A percentile compares a stretch with the other conserved stretches of the same genome.
These are phyloP conservation scores for Piprites chloris DNA, from an alignment of 2,113 vertebrate genomes.

Conservation along the genomic window DNA sequence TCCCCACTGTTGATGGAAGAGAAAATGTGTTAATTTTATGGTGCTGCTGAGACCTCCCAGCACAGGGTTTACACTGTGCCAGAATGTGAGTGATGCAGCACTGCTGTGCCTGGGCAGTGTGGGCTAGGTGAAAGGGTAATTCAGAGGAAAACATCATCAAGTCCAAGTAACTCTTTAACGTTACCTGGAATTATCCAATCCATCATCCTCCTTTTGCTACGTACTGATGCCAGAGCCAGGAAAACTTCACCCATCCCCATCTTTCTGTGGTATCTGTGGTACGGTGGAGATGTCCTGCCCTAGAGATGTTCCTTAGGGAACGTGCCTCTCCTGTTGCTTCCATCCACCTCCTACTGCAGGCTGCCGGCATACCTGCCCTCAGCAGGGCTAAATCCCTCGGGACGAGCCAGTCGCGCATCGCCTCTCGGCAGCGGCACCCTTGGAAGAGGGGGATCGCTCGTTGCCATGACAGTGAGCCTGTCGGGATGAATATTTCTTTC, in stretches of 20 bases:
- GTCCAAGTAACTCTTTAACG: neutral
- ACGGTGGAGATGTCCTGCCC: rapidly evolving
- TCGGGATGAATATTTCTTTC: conserved; percentile 5
- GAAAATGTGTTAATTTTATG: neutral
- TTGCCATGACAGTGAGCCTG: conserved; percentile 52
- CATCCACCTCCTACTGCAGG: rapidly evolving
- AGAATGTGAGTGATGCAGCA: neutral
- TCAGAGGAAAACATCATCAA: neutral
- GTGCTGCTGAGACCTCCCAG: neutral
- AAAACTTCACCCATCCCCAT: neutral
- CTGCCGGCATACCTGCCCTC: neutral
- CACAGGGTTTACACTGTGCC: neutral
- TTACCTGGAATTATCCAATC: neutral
- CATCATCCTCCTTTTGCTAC: neutral
- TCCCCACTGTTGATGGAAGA: neutral
- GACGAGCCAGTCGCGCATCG: rapidly evolving
- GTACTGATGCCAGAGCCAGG: neutral
- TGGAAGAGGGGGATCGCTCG: neutral
- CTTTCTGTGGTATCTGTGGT: neutral
- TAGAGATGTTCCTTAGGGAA: neutral
- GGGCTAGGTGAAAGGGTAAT: neutral
- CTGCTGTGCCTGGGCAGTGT: neutral
- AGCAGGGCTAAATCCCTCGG: neutral
- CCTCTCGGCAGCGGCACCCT: neutral
- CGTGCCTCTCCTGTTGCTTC: neutral